A percentile compares a stretch with the other conserved stretches of the same genome.
phyloP scores from a whole-genome alignment of 2,888 invertebrate genomes.

The Vandiemenella viatica region DNA sequence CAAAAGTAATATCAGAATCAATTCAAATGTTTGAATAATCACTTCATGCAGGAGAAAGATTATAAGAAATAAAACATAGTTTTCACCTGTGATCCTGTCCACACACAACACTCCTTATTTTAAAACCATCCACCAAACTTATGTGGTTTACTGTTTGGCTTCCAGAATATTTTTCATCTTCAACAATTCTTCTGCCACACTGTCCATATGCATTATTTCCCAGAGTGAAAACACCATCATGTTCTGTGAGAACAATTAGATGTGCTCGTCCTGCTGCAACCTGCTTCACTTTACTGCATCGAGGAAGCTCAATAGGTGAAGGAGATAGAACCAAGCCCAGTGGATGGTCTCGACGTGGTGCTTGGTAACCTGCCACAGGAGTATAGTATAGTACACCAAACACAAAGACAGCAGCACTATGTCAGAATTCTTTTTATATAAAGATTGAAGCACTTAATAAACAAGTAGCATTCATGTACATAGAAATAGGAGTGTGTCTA shows the following conservation, averaged over 20 bases:
- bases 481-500: too few relatives aligned
- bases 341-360: conserved; percentile 39
- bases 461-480: too few relatives aligned
- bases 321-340: conserved; percentile 54
- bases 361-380: conserved; percentile 27
- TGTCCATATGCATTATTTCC: conserved; percentile 92
- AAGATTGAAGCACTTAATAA: too few relatives aligned
- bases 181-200: conserved; percentile 68
- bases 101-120: conserved; percentile 54
- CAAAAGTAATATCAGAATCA: conserved; percentile 5
- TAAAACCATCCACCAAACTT: conserved; percentile 41
- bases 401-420: too few relatives aligned
- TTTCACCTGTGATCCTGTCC: conserved; percentile 79
- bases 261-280: conserved; percentile 81
- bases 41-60: too few relatives aligned
- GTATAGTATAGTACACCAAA: too few relatives aligned
- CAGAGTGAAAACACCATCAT: conserved; percentile 64
- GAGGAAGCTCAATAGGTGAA: conserved; percentile 52
- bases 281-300: conserved; percentile 38
- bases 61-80: not conserved
- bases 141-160: conserved; percentile 53
- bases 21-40: conserved; percentile 2
- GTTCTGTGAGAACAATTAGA: conserved; percentile 57
- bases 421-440: too few relatives aligned
- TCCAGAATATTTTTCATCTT: conserved; percentile 55